Conservation (phyloP, 2,797 vertebrate genomes). For the Fistularia commersonii region DNA sequence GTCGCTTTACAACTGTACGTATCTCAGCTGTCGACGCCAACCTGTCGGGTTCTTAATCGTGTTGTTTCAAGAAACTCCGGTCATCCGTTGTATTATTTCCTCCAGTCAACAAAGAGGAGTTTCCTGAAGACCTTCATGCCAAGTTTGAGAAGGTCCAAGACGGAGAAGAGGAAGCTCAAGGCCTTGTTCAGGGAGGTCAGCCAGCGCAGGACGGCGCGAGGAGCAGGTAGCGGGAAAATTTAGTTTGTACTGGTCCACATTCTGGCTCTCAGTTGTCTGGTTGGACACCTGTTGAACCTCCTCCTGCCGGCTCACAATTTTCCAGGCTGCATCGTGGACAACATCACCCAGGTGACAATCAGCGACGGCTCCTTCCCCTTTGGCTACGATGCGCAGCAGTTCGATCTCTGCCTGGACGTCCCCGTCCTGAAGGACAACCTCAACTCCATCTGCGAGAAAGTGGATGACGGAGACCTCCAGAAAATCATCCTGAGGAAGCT, state of each 20-base stretch:
- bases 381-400: constrained; percentile 52
- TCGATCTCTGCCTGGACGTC: constrained; percentile 59
- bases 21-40: background rate
- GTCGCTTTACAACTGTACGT: constrained; percentile 37
- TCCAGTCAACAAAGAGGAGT: constrained; percentile 38
- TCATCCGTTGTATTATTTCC: background rate
- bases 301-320: background rate
- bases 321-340: constrained; percentile 53
- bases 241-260: background rate
- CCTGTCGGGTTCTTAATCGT: no score
- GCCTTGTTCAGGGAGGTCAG: constrained; percentile 37
- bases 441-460: constrained; percentile 53
- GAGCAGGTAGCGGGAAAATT: constrained; percentile 37
- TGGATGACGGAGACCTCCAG: constrained; percentile 51
- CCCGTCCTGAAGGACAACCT: constrained; percentile 54
- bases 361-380: constrained; percentile 58
- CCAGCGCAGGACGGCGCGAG: constrained; percentile 3
- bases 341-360: constrained; percentile 56
- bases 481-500: constrained; percentile 60
- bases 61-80: no score
- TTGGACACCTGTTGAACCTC: no score
- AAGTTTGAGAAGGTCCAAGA: constrained; percentile 33
- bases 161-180: constrained; percentile 40
- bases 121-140: constrained; percentile 57
- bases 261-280: no score